These are phyloP conservation scores for Dicyrtoma fusca DNA, from an alignment of 2,888 invertebrate genomes.

Conservation along the genomic window DNA sequence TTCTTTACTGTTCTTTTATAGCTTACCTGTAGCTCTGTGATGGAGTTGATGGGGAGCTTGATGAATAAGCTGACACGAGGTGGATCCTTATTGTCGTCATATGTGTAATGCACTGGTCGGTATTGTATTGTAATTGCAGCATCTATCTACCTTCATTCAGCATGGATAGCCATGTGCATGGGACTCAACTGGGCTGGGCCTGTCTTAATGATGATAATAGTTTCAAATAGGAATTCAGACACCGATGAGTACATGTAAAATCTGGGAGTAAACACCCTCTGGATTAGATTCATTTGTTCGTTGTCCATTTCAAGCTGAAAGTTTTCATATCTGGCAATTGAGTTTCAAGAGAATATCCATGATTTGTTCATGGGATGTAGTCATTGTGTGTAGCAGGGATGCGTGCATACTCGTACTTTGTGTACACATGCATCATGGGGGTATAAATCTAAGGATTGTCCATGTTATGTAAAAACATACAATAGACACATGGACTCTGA, in stretches of 20 bases:
- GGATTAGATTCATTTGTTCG: constrained; percentile 18
- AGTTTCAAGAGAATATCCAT: too few relatives aligned
- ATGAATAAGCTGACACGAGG: constrained; percentile 33
- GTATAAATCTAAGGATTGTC: constrained; percentile 21
- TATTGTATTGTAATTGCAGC: background rate
- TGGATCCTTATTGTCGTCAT: constrained; percentile 14
- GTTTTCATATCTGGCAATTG: background rate
- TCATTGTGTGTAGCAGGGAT: background rate
- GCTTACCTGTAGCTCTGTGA: background rate
- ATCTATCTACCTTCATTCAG: background rate
- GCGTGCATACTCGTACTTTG: background rate
- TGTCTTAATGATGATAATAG: constrained; percentile 21
- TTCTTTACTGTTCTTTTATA: constrained; percentile 6
- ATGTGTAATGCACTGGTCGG: background rate
- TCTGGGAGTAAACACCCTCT: constrained; percentile 9
- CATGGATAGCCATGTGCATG: background rate
- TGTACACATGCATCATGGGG: background rate
- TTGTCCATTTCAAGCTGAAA: constrained; percentile 14
- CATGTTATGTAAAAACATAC: too few relatives aligned
- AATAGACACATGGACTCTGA: too few relatives aligned
- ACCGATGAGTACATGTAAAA: constrained; percentile 5
- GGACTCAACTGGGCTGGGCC: constrained; percentile 14
- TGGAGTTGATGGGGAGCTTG: constrained; percentile 28
- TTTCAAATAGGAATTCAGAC: constrained; percentile 11
- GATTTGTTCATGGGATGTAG: constrained; percentile 7